Evolutionary conservation across 2,797 vertebrate genomes (phyloP).

Genomic region (Phrynocephalus guinanensis): DNA sequence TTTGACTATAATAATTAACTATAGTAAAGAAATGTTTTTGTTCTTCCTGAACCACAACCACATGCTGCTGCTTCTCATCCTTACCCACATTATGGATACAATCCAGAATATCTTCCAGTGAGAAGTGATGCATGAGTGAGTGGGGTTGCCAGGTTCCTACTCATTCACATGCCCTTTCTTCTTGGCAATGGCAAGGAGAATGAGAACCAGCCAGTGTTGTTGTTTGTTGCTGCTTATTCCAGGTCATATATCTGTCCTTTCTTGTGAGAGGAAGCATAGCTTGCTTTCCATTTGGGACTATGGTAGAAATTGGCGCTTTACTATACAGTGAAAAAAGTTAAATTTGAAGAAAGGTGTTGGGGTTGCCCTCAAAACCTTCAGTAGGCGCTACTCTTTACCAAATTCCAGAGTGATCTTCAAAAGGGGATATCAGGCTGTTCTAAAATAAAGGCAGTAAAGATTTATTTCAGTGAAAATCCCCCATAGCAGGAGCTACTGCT

Average conservation of each 20-base stretch:
- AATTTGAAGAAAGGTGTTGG: background rate
- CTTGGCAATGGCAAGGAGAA: background rate
- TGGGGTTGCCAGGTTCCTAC: background rate
- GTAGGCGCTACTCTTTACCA: background rate
- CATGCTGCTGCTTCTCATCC: background rate
- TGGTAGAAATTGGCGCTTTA: background rate
- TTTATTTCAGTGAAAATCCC: no score
- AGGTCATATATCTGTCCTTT: no score
- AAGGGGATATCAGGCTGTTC: background rate
- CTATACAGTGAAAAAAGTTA: background rate
- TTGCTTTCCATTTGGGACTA: background rate
- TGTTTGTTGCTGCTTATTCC: no score
- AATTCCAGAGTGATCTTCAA: background rate
- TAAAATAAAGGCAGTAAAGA: background rate
- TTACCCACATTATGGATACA: background rate
- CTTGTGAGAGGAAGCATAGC: no score
- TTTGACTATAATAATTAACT: no score
- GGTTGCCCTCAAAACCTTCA: background rate
- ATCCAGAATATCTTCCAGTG: background rate
- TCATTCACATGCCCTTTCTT: background rate
- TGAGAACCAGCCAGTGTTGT: background rate
- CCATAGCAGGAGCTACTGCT: background rate
- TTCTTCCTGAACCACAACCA: background rate
- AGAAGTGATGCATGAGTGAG: background rate
- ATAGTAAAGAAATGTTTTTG: no score